phyloP scores from a whole-genome alignment of 2,113 vertebrate genomes.

The Geococcyx californianus region DNA sequence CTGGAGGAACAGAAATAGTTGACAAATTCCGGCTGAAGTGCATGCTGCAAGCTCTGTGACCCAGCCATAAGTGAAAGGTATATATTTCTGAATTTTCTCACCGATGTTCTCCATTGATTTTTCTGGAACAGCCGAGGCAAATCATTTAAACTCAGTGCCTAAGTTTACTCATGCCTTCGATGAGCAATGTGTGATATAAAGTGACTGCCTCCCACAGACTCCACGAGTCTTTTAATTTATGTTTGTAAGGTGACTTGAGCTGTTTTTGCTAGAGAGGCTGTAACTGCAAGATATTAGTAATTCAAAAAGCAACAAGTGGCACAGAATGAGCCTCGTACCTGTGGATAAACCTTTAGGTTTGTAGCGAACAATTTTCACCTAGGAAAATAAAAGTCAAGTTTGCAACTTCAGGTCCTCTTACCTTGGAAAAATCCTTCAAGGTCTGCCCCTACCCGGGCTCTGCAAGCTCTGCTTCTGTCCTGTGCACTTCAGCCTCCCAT shows the following conservation, averaged over 20 bases:
- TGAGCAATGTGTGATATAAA: slow-evolving; percentile 37
- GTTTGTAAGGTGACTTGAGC: not conserved
- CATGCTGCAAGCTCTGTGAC: not conserved
- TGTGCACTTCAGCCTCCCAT: not conserved
- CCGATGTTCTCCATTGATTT: slow-evolving; percentile 6
- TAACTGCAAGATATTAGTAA: slow-evolving; percentile 3
- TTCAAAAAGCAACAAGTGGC: slow-evolving; percentile 25
- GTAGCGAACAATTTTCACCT: not conserved
- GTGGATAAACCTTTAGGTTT: not conserved
- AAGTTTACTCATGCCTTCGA: slow-evolving; percentile 32
- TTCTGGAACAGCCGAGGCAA: not conserved
- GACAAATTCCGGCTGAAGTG: not conserved
- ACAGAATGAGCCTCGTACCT: not conserved
- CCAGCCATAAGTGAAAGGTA: not conserved
- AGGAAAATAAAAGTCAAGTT: not conserved
- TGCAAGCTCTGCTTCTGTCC: not conserved
- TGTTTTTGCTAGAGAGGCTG: not conserved
- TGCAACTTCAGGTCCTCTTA: not conserved
- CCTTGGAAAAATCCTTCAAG: not conserved
- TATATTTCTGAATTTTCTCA: not conserved
- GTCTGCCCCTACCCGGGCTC: not conserved
- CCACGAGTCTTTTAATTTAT: slow-evolving; percentile 22
- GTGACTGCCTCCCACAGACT: slow-evolving; percentile 4
- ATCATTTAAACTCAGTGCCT: not conserved
- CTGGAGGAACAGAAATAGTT: not conserved